These are phyloP conservation scores for Pasiphila rectangulata DNA, from an alignment of 2,888 invertebrate genomes.

Conservation along the genomic window DNA sequence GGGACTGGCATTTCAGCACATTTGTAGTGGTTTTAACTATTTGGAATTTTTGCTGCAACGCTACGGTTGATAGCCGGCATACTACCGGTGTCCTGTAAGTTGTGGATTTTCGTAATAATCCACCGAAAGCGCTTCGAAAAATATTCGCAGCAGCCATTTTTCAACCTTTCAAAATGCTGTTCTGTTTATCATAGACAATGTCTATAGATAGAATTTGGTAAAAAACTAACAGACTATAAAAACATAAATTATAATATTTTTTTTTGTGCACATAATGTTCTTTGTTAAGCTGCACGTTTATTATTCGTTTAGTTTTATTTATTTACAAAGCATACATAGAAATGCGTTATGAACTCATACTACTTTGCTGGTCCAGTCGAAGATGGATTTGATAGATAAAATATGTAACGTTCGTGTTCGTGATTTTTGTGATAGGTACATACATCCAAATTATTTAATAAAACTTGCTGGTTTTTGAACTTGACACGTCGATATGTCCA, in stretches of 20 bases:
- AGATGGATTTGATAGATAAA: no score
- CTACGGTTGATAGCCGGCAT: conserved; percentile 69
- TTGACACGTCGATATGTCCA: conserved; percentile 45
- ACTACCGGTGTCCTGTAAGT: conserved; percentile 62
- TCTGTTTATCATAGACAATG: conserved; percentile 24
- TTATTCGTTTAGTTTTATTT: no score
- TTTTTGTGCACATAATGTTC: no score
- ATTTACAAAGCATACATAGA: no score
- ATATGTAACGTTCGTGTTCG: conserved; percentile 31
- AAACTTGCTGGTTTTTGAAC: no score
- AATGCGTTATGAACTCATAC: no score
- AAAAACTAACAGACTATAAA: neutral
- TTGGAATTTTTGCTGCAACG: conserved; percentile 62
- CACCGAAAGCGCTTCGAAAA: conserved; percentile 70
- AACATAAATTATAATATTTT: no score
- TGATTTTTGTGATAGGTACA: no score
- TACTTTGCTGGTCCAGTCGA: no score
- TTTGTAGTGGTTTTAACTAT: conserved; percentile 52
- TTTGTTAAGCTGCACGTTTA: no score
- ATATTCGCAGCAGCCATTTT: conserved; percentile 77
- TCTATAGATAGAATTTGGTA: conserved; percentile 8
- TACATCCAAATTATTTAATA: no score
- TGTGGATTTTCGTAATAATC: conserved; percentile 70
- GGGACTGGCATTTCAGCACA: conserved; percentile 45
- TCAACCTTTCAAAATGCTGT: conserved; percentile 44